A percentile compares a stretch with the other conserved stretches of the same genome.
These are phyloP conservation scores for Melitaea cinxia DNA, from an alignment of 1,140 invertebrate species.

Conservation along the genomic window DNA sequence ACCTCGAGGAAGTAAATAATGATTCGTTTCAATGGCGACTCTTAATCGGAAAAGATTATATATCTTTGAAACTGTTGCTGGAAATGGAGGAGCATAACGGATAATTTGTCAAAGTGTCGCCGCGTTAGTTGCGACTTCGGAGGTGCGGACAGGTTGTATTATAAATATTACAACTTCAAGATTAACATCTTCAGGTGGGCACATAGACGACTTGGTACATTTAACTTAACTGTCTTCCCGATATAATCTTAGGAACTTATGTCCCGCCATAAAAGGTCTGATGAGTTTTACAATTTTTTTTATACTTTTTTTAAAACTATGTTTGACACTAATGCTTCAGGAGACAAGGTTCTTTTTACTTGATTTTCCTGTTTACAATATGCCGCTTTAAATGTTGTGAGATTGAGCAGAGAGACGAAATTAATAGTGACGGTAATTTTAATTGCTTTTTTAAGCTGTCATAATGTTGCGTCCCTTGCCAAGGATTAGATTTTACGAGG, in stretches of 20 bases:
- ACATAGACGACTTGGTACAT: slow-evolving; percentile 26
- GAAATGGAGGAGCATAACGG: neutral
- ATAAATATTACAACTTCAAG: slow-evolving; percentile 32
- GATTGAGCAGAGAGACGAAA: slow-evolving; percentile 10
- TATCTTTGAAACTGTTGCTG: neutral
- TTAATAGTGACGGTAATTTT: slow-evolving; percentile 12
- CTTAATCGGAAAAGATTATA: neutral
- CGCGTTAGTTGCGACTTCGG: neutral
- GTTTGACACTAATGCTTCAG: slow-evolving; percentile 4
- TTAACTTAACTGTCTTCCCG: slow-evolving; percentile 27
- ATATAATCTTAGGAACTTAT: slow-evolving; percentile 31
- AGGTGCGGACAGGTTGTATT: slow-evolving; percentile 27
- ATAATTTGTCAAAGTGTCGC: slow-evolving; percentile 17
- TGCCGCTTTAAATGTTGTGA: neutral
- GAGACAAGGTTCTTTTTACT: slow-evolving; percentile 4
- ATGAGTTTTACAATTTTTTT: slow-evolving; percentile 6
- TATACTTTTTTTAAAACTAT: slow-evolving; percentile 1
- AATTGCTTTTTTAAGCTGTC: slow-evolving; percentile 15
- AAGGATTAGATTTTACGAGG: slow-evolving; percentile 2
- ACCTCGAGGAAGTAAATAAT: neutral
- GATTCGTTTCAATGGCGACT: neutral
- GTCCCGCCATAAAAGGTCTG: neutral
- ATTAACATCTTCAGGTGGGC: slow-evolving; percentile 30
- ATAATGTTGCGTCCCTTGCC: slow-evolving; percentile 7
- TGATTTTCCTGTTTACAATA: neutral